A percentile compares a stretch with the other conserved stretches of the same genome.
Conservation (phyloP, 2,113 vertebrate genomes). For the Calidris pugnax region DNA sequence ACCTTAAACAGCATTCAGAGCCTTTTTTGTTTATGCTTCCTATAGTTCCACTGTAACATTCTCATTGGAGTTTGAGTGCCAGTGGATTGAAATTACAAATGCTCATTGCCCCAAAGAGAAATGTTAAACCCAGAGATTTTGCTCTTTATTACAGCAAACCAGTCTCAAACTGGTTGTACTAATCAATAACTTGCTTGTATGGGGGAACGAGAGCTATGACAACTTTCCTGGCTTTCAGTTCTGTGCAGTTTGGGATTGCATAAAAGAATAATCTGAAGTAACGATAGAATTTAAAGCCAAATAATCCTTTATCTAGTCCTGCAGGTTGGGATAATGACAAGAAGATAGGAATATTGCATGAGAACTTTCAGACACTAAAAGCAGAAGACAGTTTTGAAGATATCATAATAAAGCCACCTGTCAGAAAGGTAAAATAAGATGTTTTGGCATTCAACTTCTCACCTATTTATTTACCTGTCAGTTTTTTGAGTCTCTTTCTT, state of each 20-base stretch:
- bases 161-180: background rate
- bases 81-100: background rate
- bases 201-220: background rate
- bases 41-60: background rate
- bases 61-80: background rate
- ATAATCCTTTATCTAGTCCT: slow-evolving; percentile 79
- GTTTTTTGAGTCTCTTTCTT: background rate
- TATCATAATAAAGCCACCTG: slow-evolving; percentile 91
- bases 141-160: background rate
- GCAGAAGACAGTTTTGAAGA: slow-evolving; percentile 93
- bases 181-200: background rate
- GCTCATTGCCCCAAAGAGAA: background rate
- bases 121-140: background rate
- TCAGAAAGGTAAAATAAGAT: slow-evolving; percentile 88
- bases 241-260: background rate
- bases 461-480: background rate
- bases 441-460: background rate
- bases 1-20: background rate
- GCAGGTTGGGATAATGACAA: slow-evolving; percentile 99
- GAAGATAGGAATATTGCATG: slow-evolving; percentile 97
- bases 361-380: slow-evolving; percentile 96
- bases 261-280: background rate
- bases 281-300: background rate
- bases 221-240: background rate
- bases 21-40: background rate